Evolutionary conservation across 1,140 invertebrate genomes (phyloP).

Genomic region (Drosophila sp.): DNA sequence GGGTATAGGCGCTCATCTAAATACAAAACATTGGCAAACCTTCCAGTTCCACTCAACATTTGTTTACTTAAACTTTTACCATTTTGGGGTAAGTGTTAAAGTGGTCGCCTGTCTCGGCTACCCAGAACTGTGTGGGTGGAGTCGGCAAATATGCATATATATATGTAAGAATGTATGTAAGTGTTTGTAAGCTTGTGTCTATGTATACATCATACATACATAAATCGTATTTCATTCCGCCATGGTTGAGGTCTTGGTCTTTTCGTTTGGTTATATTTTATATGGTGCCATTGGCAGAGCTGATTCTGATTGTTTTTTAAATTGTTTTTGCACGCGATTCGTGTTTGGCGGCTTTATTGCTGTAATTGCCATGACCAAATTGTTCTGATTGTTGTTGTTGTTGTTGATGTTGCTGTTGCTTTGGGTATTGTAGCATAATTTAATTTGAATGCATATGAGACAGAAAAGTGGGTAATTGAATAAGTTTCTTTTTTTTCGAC

Average conservation of each 20-base stretch:
- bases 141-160: background rate
- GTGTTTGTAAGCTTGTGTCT: background rate
- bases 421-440: slow-evolving; percentile 68
- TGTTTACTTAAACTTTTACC: slow-evolving; percentile 80
- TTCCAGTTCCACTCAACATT: slow-evolving; percentile 66
- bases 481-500: slow-evolving; percentile 61
- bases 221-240: slow-evolving; percentile 31
- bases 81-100: slow-evolving; percentile 77
- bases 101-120: slow-evolving; percentile 54
- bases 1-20: background rate
- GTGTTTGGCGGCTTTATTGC: slow-evolving; percentile 79
- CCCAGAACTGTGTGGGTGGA: slow-evolving; percentile 20
- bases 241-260: slow-evolving; percentile 51
- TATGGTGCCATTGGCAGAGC: slow-evolving; percentile 63
- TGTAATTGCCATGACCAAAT: slow-evolving; percentile 72
- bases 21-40: slow-evolving; percentile 39
- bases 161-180: background rate
- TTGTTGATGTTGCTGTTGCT: slow-evolving; percentile 12
- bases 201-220: slow-evolving; percentile 8
- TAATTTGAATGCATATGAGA: slow-evolving; percentile 77
- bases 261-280: slow-evolving; percentile 45
- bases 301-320: slow-evolving; percentile 82
- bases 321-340: slow-evolving; percentile 81
- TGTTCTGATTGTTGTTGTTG: slow-evolving; percentile 51
- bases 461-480: slow-evolving; percentile 77